Evolutionary conservation across 2,888 invertebrate genomes (phyloP), one percentile per base, ranked within the genome.

Genomic region (Apodemia zela): DNA sequence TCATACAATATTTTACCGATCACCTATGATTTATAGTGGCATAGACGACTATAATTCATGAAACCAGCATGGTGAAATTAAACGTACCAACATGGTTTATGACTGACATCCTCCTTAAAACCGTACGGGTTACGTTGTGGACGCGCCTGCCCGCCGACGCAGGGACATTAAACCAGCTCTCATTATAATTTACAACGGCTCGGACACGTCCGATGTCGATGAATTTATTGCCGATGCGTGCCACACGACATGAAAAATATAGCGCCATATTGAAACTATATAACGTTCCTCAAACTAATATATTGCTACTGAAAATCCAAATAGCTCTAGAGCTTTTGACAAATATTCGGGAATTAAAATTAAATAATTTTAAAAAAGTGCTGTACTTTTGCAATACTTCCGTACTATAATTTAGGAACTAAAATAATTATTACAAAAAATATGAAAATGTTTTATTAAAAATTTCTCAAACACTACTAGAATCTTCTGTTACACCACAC

Each of bases 171-270:
- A 85, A 84, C 81, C 81, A 78, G 73, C 84, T 80, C 87, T 88
- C 88, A 89, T 87, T 88, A 90, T 88, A 89, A 89, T 89, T 89
- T 89, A 89, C 82, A 80, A 74, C 80, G 75, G 79, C 77, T 80
- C 83, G 80, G 77, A 77, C 82, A 76, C 80, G 82, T 79, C 83
- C 84, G 83, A 83, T 80, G 71, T 73, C 76, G 83, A 86, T 84
- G 78, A 84, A 89, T 89, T 89, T 88, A 89, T 84, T 76, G 82
- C 81, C 79, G 81, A 84, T 82, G 81, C 80, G 81, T 82, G 81
- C 80, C 74, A 72, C 71, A 67, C 72, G 70, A 72, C 76, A 79
- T 76, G 75, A 81, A 82, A 83, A 82, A 84, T 84, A 84, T 80
- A 81, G 72, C 78, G 13, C 54, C 77, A 79, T 79, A 81, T 83